A percentile compares a stretch with the other conserved stretches of the same genome.
Conservation (phyloP, 2,797 vertebrate genomes). For the Lemur catta region DNA sequence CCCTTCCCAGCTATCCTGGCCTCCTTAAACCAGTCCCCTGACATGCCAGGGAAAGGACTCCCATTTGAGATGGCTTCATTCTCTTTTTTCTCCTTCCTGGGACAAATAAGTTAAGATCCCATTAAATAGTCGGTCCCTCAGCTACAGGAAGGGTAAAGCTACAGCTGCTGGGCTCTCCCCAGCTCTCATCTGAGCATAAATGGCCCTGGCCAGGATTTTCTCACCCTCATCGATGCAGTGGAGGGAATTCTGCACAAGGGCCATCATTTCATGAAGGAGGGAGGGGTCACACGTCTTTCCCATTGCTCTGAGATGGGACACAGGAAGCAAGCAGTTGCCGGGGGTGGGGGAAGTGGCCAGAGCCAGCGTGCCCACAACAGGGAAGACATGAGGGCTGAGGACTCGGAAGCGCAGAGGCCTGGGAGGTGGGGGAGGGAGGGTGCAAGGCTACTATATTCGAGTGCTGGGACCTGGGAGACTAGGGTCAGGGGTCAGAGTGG, state of each 20-base stretch:
- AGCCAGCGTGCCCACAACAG: background rate
- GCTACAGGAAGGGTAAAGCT: background rate
- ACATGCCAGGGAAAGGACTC: background rate
- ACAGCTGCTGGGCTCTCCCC: background rate
- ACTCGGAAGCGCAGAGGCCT: background rate
- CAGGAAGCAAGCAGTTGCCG: no score
- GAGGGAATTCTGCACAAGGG: background rate
- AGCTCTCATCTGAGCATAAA: background rate
- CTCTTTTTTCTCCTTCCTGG: background rate
- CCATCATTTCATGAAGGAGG: background rate
- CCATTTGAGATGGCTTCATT: no score
- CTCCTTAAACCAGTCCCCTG: background rate
- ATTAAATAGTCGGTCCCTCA: background rate
- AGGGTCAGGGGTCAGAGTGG: background rate
- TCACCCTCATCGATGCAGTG: background rate
- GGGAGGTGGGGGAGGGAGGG: background rate
- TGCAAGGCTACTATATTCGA: background rate
- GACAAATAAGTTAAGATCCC: background rate
- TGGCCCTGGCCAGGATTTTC: background rate
- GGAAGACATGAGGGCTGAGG: background rate
- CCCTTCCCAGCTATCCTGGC: background rate
- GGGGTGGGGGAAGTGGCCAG: background rate
- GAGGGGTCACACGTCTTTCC: no score
- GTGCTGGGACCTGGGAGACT: background rate
- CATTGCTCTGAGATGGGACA: no score